A percentile compares a stretch with the other conserved stretches of the same genome.
Evolutionary conservation across 2,888 invertebrate species (phyloP).

Genomic region (Ferrisia virgata): DNA sequence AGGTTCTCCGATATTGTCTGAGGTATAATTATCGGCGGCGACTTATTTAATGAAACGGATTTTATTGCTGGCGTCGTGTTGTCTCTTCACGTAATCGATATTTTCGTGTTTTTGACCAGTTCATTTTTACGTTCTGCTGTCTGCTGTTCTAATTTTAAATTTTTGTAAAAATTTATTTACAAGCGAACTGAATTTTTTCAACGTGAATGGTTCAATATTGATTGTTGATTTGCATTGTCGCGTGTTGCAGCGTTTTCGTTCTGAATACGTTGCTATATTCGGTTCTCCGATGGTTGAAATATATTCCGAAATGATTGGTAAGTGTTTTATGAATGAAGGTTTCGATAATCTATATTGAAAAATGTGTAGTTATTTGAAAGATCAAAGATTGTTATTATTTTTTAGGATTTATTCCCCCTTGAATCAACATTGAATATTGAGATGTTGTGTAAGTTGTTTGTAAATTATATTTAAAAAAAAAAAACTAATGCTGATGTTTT

Average conservation of each 20-base stretch:
- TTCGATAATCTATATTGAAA: background rate
- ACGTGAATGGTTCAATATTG: background rate
- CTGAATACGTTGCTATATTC: background rate
- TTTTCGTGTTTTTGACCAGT: background rate
- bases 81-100: slow-evolving; percentile 14
- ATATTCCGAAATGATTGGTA: background rate
- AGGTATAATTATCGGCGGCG: background rate
- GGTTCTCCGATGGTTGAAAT: background rate
- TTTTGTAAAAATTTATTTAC: too few species aligned
- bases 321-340: background rate
- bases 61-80: slow-evolving; percentile 19
- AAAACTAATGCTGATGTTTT: too few species aligned
- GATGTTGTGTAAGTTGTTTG: too few species aligned
- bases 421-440: too few species aligned
- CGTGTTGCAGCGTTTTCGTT: background rate
- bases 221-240: background rate
- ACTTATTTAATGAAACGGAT: background rate
- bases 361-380: too few species aligned
- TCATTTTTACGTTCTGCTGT: background rate
- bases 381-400: too few species aligned
- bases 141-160: too few species aligned
- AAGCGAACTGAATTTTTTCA: too few species aligned
- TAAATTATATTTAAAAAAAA: too few species aligned
- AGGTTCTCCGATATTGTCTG: background rate
- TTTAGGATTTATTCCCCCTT: too few species aligned